Evolutionary conservation across 2,113 vertebrate genomes (phyloP).

Genomic region (Platichthys stellatus): DNA sequence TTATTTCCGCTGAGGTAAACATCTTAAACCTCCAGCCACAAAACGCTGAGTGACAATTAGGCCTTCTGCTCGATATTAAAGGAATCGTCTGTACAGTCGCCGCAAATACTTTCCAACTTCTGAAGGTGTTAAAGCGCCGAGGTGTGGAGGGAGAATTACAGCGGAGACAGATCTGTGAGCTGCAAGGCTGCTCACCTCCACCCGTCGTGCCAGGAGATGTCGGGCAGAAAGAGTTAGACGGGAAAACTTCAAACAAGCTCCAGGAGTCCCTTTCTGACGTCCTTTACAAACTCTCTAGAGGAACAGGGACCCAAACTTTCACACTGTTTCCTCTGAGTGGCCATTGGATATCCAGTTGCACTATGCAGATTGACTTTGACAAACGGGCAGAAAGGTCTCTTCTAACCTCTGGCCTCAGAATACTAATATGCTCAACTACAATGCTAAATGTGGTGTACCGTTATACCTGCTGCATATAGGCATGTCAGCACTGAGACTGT

Average conservation of each 20-base stretch:
- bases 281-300: constrained; percentile 15
- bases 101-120: constrained; percentile 30
- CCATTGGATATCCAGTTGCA: constrained; percentile 20
- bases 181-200: constrained; percentile 31
- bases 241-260: constrained; percentile 63
- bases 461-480: no score
- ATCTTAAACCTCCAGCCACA: constrained; percentile 44
- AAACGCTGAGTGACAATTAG: constrained; percentile 61
- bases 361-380: constrained; percentile 22
- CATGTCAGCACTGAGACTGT: no score
- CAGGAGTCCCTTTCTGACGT: constrained; percentile 18
- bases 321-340: constrained; percentile 19
- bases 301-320: constrained; percentile 26
- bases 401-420: constrained; percentile 15
- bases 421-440: no score
- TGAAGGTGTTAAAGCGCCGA: constrained; percentile 32
- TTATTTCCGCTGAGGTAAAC: constrained; percentile 65
- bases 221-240: constrained; percentile 4
- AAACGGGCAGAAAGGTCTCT: constrained; percentile 23
- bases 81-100: constrained; percentile 51
- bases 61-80: constrained; percentile 33
- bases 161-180: constrained; percentile 30
- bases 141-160: constrained; percentile 7
- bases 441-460: no score
- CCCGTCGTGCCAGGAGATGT: constrained; percentile 17